Evolutionary conservation across 2,888 invertebrate genomes (phyloP).

Genomic region (Phalangium opilio): DNA sequence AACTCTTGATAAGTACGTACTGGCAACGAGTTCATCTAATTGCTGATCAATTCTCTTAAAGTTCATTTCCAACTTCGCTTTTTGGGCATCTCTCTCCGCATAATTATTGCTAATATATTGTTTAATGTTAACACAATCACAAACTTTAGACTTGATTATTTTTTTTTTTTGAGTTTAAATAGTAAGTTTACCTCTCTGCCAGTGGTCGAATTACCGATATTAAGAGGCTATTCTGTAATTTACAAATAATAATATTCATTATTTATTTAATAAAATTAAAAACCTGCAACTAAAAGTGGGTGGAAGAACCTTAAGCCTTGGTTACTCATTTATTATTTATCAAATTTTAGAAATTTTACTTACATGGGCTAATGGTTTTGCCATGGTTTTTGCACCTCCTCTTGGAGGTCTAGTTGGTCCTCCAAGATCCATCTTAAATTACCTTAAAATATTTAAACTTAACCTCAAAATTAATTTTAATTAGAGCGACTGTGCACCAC

Average conservation of each 20-base stretch:
- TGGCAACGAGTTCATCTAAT: constrained; percentile 70
- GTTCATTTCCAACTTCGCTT: constrained; percentile 80
- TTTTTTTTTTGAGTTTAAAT: background rate
- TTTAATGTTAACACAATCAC: background rate
- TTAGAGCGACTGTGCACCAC: too few species aligned
- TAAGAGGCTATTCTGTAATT: constrained; percentile 34
- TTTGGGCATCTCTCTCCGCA: constrained; percentile 73
- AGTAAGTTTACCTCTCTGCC: constrained; percentile 50
- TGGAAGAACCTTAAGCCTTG: too few species aligned
- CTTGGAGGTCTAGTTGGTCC: too few species aligned
- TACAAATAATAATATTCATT: constrained; percentile 2
- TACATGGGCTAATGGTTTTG: too few species aligned
- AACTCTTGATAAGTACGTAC: constrained; percentile 22
- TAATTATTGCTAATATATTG: constrained; percentile 48
- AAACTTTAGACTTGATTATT: background rate
- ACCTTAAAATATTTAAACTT: too few species aligned
- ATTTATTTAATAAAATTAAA: background rate
- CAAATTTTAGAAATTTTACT: too few species aligned
- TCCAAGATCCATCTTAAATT: too few species aligned
- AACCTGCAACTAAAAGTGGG: too few species aligned
- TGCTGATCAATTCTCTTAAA: constrained; percentile 78
- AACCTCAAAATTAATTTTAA: too few species aligned
- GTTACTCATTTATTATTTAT: too few species aligned
- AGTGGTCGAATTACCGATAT: constrained; percentile 91
- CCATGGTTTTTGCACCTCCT: too few species aligned